Evolutionary conservation across 2,113 vertebrate species (phyloP).

Genomic region (Mustela lutreola): DNA sequence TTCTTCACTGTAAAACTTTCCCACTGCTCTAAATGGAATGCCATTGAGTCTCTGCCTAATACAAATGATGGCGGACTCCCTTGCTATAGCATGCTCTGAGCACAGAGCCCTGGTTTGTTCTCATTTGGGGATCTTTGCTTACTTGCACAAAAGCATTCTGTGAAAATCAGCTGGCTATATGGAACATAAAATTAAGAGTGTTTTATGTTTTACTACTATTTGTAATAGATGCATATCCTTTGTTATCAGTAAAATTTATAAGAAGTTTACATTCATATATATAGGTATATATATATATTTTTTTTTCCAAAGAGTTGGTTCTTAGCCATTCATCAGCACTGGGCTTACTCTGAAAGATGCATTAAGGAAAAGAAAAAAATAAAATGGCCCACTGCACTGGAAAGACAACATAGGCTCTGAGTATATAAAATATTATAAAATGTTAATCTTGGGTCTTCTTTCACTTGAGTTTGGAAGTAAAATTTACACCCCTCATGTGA

Average conservation of each 20-base stretch:
- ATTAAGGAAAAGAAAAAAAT: background rate
- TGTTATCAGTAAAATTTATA: background rate
- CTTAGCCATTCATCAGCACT: background rate
- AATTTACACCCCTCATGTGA: background rate
- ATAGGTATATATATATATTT: too few species aligned
- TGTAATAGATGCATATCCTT: background rate
- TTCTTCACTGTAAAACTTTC: background rate
- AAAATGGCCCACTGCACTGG: background rate
- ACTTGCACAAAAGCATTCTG: background rate
- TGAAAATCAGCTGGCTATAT: background rate
- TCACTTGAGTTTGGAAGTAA: background rate
- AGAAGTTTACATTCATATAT: background rate
- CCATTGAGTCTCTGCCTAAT: background rate
- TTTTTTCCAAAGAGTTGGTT: background rate
- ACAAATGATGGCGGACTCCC: background rate
- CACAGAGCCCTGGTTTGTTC: background rate
- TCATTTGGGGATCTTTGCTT: background rate
- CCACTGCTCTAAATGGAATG: background rate
- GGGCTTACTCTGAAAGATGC: background rate
- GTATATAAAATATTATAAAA: background rate
- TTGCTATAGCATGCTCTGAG: background rate
- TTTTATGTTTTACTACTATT: background rate
- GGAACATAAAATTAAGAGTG: background rate
- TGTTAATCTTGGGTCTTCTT: background rate
- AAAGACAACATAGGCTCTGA: background rate